Evolutionary conservation across 2,797 vertebrate species (phyloP).

Genomic region (Urocyon cinereoargenteus): DNA sequence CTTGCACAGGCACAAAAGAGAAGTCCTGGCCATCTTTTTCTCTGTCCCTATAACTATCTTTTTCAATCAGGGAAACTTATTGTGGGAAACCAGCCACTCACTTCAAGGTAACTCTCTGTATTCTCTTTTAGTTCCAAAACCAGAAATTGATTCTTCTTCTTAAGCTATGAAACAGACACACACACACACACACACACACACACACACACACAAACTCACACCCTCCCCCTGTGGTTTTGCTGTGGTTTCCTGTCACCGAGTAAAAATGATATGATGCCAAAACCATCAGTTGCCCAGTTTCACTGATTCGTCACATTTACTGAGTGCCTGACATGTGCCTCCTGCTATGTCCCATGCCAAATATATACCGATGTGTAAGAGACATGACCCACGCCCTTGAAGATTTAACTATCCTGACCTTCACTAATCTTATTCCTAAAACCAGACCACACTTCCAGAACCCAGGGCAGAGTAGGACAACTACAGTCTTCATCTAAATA

Average conservation of each 20-base stretch:
- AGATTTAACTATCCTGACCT: background rate
- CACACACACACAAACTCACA: background rate
- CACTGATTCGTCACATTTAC: background rate
- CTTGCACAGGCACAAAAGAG: background rate
- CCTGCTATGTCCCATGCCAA: background rate
- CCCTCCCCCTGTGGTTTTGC: background rate
- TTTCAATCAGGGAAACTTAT: slow-evolving; percentile 29
- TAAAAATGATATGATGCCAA: background rate
- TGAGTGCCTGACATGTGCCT: background rate
- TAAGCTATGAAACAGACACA: background rate
- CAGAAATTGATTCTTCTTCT: slow-evolving; percentile 52
- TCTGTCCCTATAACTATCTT: background rate
- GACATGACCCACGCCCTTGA: background rate
- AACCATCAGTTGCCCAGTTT: background rate
- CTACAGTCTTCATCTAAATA: background rate
- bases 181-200: background rate
- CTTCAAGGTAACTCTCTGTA: background rate
- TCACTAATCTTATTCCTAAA: background rate
- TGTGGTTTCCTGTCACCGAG: background rate
- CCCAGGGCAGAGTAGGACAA: background rate
- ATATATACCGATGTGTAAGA: background rate
- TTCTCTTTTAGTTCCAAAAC: slow-evolving; percentile 23
- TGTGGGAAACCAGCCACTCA: slow-evolving; percentile 21
- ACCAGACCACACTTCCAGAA: background rate
- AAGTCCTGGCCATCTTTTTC: background rate